Base-by-base conservation (phyloP, 2,797 vertebrate genomes). In the Gymnothorax reevesii region DNA sequence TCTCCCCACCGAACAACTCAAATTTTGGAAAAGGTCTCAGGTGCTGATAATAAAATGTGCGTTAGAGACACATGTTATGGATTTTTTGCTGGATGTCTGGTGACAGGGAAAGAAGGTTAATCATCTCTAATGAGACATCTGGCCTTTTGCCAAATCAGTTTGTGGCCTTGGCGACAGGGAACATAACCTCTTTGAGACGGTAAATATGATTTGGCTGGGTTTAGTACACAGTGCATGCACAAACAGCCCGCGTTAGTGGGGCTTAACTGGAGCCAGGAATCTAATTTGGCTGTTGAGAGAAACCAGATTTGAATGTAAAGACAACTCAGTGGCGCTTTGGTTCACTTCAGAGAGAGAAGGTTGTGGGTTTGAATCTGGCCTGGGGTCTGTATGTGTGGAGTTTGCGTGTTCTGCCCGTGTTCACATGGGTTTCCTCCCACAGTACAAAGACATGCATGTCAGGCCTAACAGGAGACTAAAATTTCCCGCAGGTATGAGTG, bases 51-150 rank as follows among this genome's bases (percentile, higher is more conserved):
- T 77, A 15, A 77, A 77, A 77, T 52, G 73, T 13, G 17, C 7
- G 20, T 59, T 84, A 87, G 62, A 85, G 87, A 86, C 27, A 27
- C 80, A 59, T 85, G 87, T 77, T 87, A 90, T 90, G 90, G 87
- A 92, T 91, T 89, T 92, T 86, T 91, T 75, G 87, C 33, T 42
- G 91, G 87, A 91, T 90, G 89, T 88, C 89, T 60, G 9, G 86
- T 87, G 86, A 22, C 20, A 79, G 54, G 4, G 71, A 86, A 86
- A 25, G 85, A 59, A 84, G 92, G 91, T 93, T 92, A 92, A 94
- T 95, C 92, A 93, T 89, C 91, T 89, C 0, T 91, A 93, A 94
- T 69, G 83, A 89, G 91, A 93, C 90, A 89, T 89, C 87, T 92
- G 91, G 91, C 90, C 92, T 92, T 92, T 91, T 91, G 89, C 91